phyloP scores from a whole-genome alignment of 2,113 vertebrate genomes.

The Hippocampus barbouri region DNA sequence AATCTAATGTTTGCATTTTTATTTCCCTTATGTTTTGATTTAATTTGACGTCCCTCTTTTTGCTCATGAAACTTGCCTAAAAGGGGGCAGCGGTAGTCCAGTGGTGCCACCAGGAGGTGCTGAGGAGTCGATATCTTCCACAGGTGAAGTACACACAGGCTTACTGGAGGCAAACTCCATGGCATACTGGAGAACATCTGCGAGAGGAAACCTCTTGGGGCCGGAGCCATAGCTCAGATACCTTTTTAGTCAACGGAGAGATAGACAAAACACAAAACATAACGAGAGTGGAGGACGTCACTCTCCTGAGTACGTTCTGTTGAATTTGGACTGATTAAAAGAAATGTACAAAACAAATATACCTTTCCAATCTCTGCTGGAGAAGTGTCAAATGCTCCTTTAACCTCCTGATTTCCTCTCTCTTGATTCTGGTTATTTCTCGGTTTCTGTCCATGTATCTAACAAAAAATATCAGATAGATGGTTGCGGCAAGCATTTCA shows the following conservation, averaged over 20 bases:
- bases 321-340: constrained; percentile 19
- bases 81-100: constrained; percentile 71
- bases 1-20: not conserved
- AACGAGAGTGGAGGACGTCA: constrained; percentile 11
- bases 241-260: constrained; percentile 60
- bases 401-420: constrained; percentile 95
- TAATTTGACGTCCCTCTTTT: not conserved
- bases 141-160: constrained; percentile 90
- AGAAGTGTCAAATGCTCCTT: constrained; percentile 94
- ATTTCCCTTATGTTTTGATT: not conserved
- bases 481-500: too few relatives aligned
- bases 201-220: constrained; percentile 96
- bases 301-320: not conserved
- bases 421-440: constrained; percentile 93
- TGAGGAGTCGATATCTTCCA: constrained; percentile 87
- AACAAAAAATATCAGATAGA: not conserved
- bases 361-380: constrained; percentile 96
- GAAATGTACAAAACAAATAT: constrained; percentile 13
- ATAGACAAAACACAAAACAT: not conserved
- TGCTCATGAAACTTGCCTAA: constrained; percentile 73
- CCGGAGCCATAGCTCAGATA: constrained; percentile 96
- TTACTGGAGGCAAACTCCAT: constrained; percentile 98
- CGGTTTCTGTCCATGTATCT: constrained; percentile 98
- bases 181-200: constrained; percentile 96
- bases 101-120: constrained; percentile 77